Evolutionary conservation across 2,797 vertebrate genomes (phyloP).

Genomic region (Eulemur rubriventer): DNA sequence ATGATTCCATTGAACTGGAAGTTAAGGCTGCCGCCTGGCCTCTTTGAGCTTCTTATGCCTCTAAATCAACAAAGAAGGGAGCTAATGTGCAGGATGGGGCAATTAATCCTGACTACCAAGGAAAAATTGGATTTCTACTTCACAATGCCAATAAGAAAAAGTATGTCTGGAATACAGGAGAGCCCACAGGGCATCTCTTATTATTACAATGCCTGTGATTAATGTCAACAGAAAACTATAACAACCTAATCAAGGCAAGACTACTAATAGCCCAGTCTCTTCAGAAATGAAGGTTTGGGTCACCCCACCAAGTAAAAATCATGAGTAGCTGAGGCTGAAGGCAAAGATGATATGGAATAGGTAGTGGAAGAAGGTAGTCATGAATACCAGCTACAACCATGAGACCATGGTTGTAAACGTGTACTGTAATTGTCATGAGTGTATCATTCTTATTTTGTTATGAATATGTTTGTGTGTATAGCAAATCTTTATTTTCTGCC

Average conservation of each 20-base stretch:
- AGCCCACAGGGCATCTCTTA: neutral
- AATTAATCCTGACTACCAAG: neutral
- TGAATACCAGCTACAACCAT: neutral
- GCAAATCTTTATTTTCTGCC: neutral
- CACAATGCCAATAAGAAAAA: neutral
- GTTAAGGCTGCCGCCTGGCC: neutral
- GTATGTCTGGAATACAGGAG: neutral
- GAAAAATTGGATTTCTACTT: neutral
- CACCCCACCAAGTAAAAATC: neutral
- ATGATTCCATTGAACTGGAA: neutral
- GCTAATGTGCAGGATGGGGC: neutral
- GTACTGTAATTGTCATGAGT: neutral
- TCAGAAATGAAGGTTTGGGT: neutral
- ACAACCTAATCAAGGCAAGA: neutral
- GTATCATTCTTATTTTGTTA: neutral
- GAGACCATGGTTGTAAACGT: too few relatives aligned
- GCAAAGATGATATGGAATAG: neutral
- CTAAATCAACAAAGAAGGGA: neutral
- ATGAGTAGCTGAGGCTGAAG: neutral
- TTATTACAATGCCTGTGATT: neutral
- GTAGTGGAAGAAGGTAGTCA: neutral
- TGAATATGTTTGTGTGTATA: neutral
- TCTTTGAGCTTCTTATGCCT: neutral
- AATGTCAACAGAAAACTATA: neutral
- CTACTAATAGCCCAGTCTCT: neutral